Percentiles rank a stretch among this genome's conserved stretches.
Conservation (phyloP, 2,797 vertebrate genomes). For the Phataginus tetradactyla region DNA sequence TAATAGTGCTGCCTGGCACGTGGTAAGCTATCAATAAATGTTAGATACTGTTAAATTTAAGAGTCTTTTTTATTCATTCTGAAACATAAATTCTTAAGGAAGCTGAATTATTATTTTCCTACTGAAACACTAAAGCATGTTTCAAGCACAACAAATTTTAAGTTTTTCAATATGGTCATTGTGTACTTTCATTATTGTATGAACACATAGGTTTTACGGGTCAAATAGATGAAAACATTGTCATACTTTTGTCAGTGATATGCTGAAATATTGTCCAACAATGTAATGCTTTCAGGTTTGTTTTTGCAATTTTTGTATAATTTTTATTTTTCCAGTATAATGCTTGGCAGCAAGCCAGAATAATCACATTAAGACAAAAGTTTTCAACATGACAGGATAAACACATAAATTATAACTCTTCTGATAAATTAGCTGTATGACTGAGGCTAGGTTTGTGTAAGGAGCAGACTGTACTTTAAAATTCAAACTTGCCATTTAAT, state of each 20-base stretch:
- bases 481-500: conserved; percentile 65
- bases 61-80: not conserved
- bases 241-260: not conserved
- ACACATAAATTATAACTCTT: not conserved
- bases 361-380: not conserved
- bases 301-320: not conserved
- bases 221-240: not conserved
- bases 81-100: not conserved
- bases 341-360: not conserved
- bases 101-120: not conserved
- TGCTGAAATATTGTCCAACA: not conserved
- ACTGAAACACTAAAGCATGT: not conserved
- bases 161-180: not conserved
- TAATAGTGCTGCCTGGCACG: not conserved
- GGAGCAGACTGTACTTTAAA: not conserved
- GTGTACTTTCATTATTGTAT: not conserved
- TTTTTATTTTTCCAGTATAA: not conserved
- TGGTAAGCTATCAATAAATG: not conserved
- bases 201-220: not conserved
- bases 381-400: not conserved
- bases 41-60: not conserved
- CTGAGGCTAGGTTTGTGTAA: not conserved
- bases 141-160: not conserved
- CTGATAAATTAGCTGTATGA: not conserved
- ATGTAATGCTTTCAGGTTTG: not conserved